Conservation (phyloP, 2,113 vertebrate genomes). For the Neotoma lepida region DNA sequence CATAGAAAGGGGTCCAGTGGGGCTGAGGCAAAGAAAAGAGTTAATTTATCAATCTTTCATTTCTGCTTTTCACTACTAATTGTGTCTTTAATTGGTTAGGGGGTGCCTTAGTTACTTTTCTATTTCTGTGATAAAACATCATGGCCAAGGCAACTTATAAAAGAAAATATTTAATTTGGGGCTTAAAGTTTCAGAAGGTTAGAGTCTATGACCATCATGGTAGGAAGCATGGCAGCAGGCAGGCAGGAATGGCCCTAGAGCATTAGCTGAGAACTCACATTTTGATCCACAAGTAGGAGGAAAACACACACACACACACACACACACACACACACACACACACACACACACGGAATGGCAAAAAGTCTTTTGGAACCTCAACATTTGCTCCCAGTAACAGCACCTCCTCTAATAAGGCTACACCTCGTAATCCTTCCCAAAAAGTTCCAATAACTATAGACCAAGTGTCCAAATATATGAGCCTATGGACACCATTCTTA, state of each 20-base stretch:
- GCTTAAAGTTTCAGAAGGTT: neutral
- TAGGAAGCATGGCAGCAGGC: neutral
- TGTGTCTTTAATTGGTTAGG: neutral
- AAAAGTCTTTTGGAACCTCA: neutral
- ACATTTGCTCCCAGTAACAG: neutral
- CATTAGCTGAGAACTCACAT: neutral
- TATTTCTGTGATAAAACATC: neutral
- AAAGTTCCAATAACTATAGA: neutral
- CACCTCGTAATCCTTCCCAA: neutral
- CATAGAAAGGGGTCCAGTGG: neutral
- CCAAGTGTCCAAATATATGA: neutral
- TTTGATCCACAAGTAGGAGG: neutral
- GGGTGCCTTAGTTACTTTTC: neutral
- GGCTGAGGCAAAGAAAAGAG: neutral
- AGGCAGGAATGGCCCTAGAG: too few relatives aligned
- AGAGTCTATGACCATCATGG: neutral
- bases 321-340: neutral
- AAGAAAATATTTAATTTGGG: neutral
- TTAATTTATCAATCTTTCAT: neutral
- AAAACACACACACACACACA: neutral
- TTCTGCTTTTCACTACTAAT: neutral
- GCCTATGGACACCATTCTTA: neutral
- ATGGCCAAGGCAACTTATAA: neutral
- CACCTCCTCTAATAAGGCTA: neutral
- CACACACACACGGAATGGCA: neutral